A percentile compares a stretch with the other conserved stretches of the same genome.
Evolutionary conservation across 2,113 vertebrate genomes (phyloP).

Genomic region (Bos javanicus): DNA sequence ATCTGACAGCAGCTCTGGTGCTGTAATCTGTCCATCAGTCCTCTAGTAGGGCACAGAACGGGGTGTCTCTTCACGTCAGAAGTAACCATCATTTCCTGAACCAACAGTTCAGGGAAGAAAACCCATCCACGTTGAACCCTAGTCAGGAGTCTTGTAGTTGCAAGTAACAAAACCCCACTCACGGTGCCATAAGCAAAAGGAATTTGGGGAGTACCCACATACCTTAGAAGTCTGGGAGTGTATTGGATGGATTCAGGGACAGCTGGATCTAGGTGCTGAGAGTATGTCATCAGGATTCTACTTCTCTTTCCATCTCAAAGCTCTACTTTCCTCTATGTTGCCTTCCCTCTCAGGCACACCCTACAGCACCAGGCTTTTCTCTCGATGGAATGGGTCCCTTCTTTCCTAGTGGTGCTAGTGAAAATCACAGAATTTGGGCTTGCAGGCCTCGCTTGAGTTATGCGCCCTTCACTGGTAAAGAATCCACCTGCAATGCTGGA

Average conservation of each 20-base stretch:
- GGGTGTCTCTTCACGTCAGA: not conserved
- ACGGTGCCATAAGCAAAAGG: not conserved
- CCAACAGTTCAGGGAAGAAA: not conserved
- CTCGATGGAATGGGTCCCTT: not conserved
- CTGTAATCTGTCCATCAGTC: not conserved
- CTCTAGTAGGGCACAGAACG: not conserved
- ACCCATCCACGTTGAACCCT: not conserved
- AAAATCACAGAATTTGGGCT: not conserved
- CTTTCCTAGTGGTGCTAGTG: not conserved
- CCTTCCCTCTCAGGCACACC: not conserved
- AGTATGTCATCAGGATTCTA: not conserved
- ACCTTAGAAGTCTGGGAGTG: not conserved
- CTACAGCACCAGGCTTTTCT: not conserved
- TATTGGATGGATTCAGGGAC: not conserved
- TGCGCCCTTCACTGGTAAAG: not conserved
- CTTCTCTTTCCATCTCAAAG: not conserved
- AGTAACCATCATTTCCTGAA: not conserved
- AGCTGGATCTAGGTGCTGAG: not conserved
- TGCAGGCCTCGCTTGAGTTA: not conserved
- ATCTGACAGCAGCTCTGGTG: not conserved
- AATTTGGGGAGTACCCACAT: not conserved
- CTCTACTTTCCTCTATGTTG: not conserved
- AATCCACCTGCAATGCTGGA: not conserved
- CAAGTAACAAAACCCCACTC: not conserved
- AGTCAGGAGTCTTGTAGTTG: not conserved